A percentile compares a stretch with the other conserved stretches of the same genome.
These are phyloP conservation scores for Drosophila tripunctata DNA, from an alignment of 2,888 invertebrate species.

Conservation along the genomic window DNA sequence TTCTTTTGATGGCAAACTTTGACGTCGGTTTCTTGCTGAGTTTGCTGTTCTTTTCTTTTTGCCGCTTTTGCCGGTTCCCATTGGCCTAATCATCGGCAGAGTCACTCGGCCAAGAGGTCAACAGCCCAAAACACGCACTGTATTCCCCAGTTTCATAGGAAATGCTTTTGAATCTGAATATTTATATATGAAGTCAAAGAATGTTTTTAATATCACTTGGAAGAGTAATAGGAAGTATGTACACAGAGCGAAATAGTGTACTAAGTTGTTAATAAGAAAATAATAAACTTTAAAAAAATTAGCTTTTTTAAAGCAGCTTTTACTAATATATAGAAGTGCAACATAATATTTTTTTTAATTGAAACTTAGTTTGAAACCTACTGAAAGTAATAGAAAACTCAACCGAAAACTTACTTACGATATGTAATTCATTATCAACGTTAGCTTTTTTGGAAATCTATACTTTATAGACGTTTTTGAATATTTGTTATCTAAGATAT, in stretches of 20 bases:
- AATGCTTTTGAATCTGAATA: neutral
- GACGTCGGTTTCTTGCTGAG: neutral
- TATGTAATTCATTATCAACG: too few relatives aligned
- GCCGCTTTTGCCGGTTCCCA: neutral
- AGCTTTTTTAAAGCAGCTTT: too few relatives aligned
- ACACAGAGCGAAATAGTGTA: neutral
- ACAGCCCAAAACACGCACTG: slow-evolving; percentile 37
- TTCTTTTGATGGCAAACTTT: slow-evolving; percentile 4
- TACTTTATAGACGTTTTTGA: too few relatives aligned
- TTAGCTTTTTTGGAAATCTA: too few relatives aligned
- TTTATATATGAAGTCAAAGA: neutral
- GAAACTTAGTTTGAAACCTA: too few relatives aligned
- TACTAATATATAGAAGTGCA: too few relatives aligned
- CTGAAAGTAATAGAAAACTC: too few relatives aligned
- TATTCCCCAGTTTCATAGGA: neutral
- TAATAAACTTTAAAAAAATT: too few relatives aligned
- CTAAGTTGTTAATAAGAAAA: too few relatives aligned
- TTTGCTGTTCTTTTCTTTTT: neutral
- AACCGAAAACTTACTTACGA: too few relatives aligned
- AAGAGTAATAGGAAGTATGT: neutral
- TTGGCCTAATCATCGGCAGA: slow-evolving; percentile 19
- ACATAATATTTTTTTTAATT: too few relatives aligned
- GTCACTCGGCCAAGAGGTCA: slow-evolving; percentile 48
- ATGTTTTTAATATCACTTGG: neutral
- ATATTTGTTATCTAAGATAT: too few relatives aligned